A percentile compares a stretch with the other conserved stretches of the same genome.
Evolutionary conservation across 2,888 invertebrate genomes (phyloP).

Genomic region (Theretra japonica): DNA sequence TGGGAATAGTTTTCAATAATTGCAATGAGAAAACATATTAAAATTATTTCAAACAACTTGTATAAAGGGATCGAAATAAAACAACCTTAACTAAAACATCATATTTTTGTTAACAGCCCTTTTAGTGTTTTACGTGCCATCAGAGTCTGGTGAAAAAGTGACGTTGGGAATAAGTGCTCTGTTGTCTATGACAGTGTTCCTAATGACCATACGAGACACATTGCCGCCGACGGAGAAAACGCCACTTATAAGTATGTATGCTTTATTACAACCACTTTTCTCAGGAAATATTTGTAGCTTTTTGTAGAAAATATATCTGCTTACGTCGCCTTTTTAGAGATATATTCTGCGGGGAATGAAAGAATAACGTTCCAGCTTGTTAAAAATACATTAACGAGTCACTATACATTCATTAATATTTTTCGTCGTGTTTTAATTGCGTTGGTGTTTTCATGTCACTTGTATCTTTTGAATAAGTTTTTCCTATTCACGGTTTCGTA

Average conservation of each 20-base stretch:
- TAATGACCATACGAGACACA: conserved; percentile 94
- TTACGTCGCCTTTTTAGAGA: background rate
- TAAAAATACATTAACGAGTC: conserved; percentile 21
- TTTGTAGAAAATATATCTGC: too few species aligned
- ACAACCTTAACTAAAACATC: background rate
- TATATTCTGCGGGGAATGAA: background rate
- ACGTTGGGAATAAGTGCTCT: conserved; percentile 94
- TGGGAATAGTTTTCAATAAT: too few species aligned
- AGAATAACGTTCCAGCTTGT: background rate
- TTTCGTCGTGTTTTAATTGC: background rate
- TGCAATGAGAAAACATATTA: too few species aligned
- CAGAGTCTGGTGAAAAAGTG: conserved; percentile 94
- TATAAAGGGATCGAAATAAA: background rate
- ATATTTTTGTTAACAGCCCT: conserved; percentile 84
- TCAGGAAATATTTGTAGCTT: background rate
- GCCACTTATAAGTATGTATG: conserved; percentile 91
- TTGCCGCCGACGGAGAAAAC: conserved; percentile 95
- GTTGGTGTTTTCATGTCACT: background rate
- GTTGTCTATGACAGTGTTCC: conserved; percentile 94
- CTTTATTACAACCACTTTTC: conserved; percentile 22
- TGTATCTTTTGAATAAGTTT: background rate
- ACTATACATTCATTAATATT: conserved; percentile 17
- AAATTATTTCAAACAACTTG: background rate
- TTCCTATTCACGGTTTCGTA: background rate
- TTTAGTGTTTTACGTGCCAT: conserved; percentile 94